Conservation (phyloP, 2,113 vertebrate genomes). For the Antennarius striatus region DNA sequence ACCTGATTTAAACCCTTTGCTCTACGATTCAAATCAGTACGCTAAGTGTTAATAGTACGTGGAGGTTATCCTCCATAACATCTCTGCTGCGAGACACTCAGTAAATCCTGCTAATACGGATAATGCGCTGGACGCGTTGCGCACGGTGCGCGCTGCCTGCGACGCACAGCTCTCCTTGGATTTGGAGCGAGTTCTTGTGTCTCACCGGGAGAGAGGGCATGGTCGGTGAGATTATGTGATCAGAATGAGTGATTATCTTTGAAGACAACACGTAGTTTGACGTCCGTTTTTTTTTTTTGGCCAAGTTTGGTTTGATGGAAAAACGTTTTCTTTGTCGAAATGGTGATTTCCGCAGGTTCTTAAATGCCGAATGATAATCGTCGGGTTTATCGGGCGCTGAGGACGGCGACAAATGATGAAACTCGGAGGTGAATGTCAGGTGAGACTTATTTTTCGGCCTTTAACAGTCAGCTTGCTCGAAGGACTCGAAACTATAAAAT, state of each 20-base stretch:
- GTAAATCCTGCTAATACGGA: slow-evolving; percentile 82
- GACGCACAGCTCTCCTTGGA: slow-evolving; percentile 47
- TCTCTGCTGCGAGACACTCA: slow-evolving; percentile 26
- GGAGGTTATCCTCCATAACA: slow-evolving; percentile 31
- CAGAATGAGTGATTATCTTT: slow-evolving; percentile 27
- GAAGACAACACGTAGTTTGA: slow-evolving; percentile 27
- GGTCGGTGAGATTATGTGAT: slow-evolving; percentile 32
- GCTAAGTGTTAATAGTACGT: slow-evolving; percentile 9
- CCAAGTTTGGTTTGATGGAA: background rate
- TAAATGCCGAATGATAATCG: background rate
- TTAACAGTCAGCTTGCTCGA: too few relatives aligned
- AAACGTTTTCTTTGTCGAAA: background rate
- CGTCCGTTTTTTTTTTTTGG: background rate
- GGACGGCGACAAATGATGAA: slow-evolving; percentile 37
- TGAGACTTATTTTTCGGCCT: slow-evolving; percentile 13
- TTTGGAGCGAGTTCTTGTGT: slow-evolving; percentile 47
- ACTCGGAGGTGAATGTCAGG: slow-evolving; percentile 53
- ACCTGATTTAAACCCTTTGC: too few relatives aligned
- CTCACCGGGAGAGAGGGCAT: slow-evolving; percentile 28
- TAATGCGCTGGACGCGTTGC: slow-evolving; percentile 67
- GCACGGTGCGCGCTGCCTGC: slow-evolving; percentile 27
- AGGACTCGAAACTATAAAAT: background rate
- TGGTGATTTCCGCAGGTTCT: background rate
- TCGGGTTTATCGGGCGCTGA: slow-evolving; percentile 28
- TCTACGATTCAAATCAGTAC: background rate